phyloP scores from a whole-genome alignment of 2,888 invertebrate species.

The Buathra laborator region DNA sequence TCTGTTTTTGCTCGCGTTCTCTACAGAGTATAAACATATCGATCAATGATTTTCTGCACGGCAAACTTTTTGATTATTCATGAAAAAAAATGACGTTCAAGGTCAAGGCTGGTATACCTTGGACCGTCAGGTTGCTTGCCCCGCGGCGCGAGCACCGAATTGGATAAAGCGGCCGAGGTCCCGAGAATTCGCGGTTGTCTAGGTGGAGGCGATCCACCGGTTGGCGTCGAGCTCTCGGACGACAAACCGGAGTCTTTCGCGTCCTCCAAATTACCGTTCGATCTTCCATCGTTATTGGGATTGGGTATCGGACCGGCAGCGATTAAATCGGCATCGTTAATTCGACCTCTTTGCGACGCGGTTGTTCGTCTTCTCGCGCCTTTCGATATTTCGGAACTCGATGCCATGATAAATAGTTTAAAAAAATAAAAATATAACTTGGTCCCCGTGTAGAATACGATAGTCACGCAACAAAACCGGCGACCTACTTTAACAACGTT shows the following conservation, averaged over 20 bases:
- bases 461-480: background rate
- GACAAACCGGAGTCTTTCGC: conserved; percentile 83
- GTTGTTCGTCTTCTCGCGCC: conserved; percentile 77
- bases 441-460: background rate
- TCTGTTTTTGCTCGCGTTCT: background rate
- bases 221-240: conserved; percentile 83
- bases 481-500: conserved; percentile 22
- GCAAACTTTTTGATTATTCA: background rate
- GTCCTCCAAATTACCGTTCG: conserved; percentile 75
- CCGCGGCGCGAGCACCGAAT: conserved; percentile 75
- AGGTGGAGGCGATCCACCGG: conserved; percentile 81
- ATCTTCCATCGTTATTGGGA: conserved; percentile 56
- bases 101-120: conserved; percentile 74
- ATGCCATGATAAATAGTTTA: conserved; percentile 64
- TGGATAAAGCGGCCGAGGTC: conserved; percentile 69
- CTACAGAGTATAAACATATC: background rate
- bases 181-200: conserved; percentile 75
- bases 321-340: conserved; percentile 58
- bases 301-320: conserved; percentile 40
- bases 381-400: conserved; percentile 71
- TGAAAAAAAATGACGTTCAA: conserved; percentile 8
- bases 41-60: background rate
- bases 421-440: background rate
- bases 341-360: conserved; percentile 66
- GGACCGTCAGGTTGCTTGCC: conserved; percentile 73